A percentile compares a stretch with the other conserved stretches of the same genome.
Conservation (phyloP, 2,797 vertebrate genomes). For the Lacerta agilis region DNA sequence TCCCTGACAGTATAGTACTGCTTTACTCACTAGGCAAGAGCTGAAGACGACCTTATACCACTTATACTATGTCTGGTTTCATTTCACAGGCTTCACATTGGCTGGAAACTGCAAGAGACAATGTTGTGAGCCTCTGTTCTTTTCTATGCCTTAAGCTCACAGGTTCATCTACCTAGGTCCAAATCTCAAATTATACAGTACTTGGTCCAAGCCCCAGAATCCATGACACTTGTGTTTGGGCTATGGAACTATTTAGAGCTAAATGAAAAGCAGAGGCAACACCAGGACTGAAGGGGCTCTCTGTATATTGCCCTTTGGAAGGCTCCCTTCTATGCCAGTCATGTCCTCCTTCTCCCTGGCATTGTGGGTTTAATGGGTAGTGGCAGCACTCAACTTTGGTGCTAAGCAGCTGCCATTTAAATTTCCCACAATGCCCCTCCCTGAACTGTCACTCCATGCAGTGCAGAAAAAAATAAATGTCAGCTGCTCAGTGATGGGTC, state of each 20-base stretch:
- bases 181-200: background rate
- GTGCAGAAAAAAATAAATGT: background rate
- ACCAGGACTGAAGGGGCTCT: background rate
- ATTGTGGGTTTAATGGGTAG: no score
- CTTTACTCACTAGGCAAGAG: background rate
- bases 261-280: background rate
- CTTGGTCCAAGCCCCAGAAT: background rate
- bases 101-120: background rate
- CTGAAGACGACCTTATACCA: background rate
- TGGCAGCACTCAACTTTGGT: background rate
- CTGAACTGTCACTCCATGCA: background rate
- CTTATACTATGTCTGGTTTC: background rate
- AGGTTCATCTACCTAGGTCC: background rate
- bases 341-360: no score
- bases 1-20: background rate
- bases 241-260: background rate
- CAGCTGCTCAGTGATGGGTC: background rate
- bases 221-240: background rate
- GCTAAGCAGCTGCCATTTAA: background rate
- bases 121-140: background rate
- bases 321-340: background rate
- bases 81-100: background rate
- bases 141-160: background rate
- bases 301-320: no score
- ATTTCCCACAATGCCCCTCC: background rate